These are phyloP conservation scores for Drosophila parvula DNA, from an alignment of 1,140 invertebrate species.

Conservation along the genomic window DNA sequence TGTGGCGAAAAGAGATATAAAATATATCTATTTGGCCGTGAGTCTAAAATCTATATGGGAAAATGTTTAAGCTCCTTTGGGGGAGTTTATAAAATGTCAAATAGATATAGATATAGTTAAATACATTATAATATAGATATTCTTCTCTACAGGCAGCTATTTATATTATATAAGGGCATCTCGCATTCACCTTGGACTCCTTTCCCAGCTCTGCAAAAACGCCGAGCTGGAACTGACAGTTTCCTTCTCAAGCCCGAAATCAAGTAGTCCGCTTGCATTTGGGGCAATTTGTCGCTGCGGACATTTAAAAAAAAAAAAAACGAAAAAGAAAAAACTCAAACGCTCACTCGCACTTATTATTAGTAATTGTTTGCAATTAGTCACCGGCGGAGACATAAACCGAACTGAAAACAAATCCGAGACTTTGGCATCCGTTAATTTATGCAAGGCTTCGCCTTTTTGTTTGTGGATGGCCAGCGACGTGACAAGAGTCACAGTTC, in stretches of 20 bases:
- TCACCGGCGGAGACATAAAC: slow-evolving; percentile 29
- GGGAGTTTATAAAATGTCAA: too few relatives aligned
- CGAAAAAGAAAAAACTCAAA: too few relatives aligned
- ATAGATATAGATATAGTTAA: too few relatives aligned
- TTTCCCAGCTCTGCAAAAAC: neutral
- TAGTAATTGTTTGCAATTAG: slow-evolving; percentile 62
- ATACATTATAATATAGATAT: too few relatives aligned
- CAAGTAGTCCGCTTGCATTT: slow-evolving; percentile 42
- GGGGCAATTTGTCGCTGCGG: slow-evolving; percentile 24
- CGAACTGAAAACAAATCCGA: slow-evolving; percentile 17
- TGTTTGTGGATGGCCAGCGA: slow-evolving; percentile 11
- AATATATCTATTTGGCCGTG: neutral
- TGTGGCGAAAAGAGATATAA: neutral
- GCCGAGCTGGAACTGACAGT: slow-evolving; percentile 6
- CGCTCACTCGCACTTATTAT: slow-evolving; percentile 37
- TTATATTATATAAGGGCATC: neutral
- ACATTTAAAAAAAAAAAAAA: neutral
- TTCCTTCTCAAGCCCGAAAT: slow-evolving; percentile 44
- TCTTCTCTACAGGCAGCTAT: too few relatives aligned
- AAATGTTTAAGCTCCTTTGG: too few relatives aligned
- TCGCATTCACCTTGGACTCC: neutral
- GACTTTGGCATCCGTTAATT: slow-evolving; percentile 45
- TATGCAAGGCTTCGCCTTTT: slow-evolving; percentile 38
- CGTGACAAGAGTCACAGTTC: slow-evolving; percentile 32
- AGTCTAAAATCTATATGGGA: neutral